A percentile compares a stretch with the other conserved stretches of the same genome.
These are phyloP conservation scores for Diabrotica balteata DNA, from an alignment of 2,888 invertebrate genomes.

Conservation along the genomic window DNA sequence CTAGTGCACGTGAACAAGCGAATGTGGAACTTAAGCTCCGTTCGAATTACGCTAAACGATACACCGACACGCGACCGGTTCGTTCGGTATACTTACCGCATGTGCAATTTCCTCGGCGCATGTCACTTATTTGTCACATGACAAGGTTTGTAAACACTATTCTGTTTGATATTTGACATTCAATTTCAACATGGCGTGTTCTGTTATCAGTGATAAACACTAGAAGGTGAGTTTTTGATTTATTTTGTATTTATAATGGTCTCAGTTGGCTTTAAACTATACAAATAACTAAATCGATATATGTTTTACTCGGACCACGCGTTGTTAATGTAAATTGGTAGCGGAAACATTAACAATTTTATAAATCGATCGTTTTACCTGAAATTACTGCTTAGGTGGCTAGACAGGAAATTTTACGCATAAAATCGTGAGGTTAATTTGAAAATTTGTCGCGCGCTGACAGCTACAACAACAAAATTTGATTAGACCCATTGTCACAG, in stretches of 20 bases:
- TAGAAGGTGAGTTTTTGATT: slow-evolving; percentile 48
- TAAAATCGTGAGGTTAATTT: slow-evolving; percentile 13
- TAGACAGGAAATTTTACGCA: slow-evolving; percentile 22
- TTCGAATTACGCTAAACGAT: slow-evolving; percentile 20
- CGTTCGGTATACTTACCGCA: slow-evolving; percentile 17
- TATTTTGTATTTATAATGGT: slow-evolving; percentile 21
- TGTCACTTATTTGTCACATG: slow-evolving; percentile 42
- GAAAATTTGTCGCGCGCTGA: slow-evolving; percentile 21
- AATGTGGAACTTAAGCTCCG: slow-evolving; percentile 15
- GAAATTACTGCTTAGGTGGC: slow-evolving; percentile 38
- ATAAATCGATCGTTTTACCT: slow-evolving; percentile 39
- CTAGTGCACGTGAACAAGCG: slow-evolving; percentile 5
- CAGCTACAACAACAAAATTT: slow-evolving; percentile 6
- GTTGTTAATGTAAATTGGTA: slow-evolving; percentile 9
- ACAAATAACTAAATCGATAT: background rate
- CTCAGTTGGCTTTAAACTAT: too few species aligned
- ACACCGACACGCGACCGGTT: background rate
- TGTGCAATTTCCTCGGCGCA: slow-evolving; percentile 36
- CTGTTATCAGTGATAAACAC: slow-evolving; percentile 50
- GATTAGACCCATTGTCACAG: slow-evolving; percentile 14
- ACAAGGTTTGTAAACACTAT: slow-evolving; percentile 48
- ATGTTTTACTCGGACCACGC: background rate
- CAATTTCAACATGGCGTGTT: slow-evolving; percentile 52
- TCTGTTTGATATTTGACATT: slow-evolving; percentile 50
- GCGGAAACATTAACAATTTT: background rate